Evolutionary conservation across 1,140 invertebrate genomes (phyloP), one percentile per base, ranked within the genome.

Genomic region (Cryptotermes secundus): DNA sequence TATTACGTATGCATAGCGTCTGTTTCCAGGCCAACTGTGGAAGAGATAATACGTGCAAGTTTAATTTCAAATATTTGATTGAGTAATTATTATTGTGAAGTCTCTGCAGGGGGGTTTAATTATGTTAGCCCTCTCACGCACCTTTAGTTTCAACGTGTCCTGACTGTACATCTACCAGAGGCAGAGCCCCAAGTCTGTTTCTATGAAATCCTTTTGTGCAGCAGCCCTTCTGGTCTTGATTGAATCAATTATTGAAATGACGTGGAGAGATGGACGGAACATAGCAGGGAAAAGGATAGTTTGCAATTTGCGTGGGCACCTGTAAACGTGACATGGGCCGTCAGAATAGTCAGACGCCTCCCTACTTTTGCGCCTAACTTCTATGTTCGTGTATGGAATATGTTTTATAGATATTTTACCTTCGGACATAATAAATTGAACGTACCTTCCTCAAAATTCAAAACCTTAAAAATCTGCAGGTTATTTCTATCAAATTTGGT

Each of bases 181-280:
- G n/a, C 9, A 72, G 45, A 22, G 19, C 16, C 16, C 14, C 45
- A 1, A 10, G 26, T 31, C 59, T 72, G 59, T 72, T n/a, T n/a
- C 9, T 26, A 72, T 72, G 59, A 72, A 72, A 72, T 72, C 59
- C 59, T 72, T 72, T 72, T 72, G 59, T 72, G 14, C 59, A 72
- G 59, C 1, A 31, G 59, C n/a, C 59, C 59, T 72, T n/a, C 59
- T 72, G 59, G 26, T 72, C 59, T 72, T 72, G 59, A 72, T 72
- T 72, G 59, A 72, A 72, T 72, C 59, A 72, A 72, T 72, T 72
- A 72, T 72, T 72, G 59, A 72, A 72, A 72, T 72, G 59, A 72
- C 59, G 59, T 72, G 45, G 45, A 72, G 59, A 72, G 59, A 72
- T 72, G 59, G 59, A 72, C 59, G 59, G 26, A 72, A 26, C 14